Conservation (phyloP, 2,797 vertebrate genomes). For the Borostomias antarcticus region DNA sequence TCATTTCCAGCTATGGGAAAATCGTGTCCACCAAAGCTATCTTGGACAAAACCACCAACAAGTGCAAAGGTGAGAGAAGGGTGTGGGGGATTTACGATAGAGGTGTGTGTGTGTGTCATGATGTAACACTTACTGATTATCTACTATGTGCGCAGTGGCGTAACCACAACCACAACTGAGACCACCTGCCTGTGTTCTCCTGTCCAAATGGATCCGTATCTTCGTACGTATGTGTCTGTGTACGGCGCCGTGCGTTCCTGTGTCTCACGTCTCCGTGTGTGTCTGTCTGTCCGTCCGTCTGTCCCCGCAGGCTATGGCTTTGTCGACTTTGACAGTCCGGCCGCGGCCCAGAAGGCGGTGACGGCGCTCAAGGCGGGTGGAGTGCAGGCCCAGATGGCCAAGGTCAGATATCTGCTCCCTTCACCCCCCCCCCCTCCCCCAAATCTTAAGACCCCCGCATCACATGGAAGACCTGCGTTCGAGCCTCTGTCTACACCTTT, state of each 20-base stretch:
- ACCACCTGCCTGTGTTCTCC: neutral
- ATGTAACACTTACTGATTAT: no score
- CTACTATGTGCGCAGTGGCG: no score
- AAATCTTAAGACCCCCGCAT: neutral
- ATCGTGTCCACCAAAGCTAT: constrained; percentile 97
- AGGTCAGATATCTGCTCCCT: constrained; percentile 68
- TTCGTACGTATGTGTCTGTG: no score
- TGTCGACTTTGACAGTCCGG: constrained; percentile 89
- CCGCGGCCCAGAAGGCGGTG: constrained; percentile 87
- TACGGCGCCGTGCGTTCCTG: neutral
- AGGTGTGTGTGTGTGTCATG: constrained; percentile 12
- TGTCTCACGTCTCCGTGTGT: constrained; percentile 5
- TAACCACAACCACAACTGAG: constrained; percentile 32
- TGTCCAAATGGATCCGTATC: no score
- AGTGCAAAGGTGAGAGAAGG: constrained; percentile 89
- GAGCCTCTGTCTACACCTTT: no score
- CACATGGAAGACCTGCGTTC: no score
- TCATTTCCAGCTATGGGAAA: constrained; percentile 87
- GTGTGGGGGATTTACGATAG: neutral
- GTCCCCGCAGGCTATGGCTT: constrained; percentile 85
- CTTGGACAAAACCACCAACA: constrained; percentile 94
- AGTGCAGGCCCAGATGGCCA: constrained; percentile 91
- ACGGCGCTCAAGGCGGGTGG: constrained; percentile 86
- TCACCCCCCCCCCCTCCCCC: neutral
- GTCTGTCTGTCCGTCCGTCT: constrained; percentile 23